Percentiles rank a stretch among this genome's conserved stretches.
phyloP scores from a whole-genome alignment of 2,888 invertebrate genomes.

The Noctua janthe region DNA sequence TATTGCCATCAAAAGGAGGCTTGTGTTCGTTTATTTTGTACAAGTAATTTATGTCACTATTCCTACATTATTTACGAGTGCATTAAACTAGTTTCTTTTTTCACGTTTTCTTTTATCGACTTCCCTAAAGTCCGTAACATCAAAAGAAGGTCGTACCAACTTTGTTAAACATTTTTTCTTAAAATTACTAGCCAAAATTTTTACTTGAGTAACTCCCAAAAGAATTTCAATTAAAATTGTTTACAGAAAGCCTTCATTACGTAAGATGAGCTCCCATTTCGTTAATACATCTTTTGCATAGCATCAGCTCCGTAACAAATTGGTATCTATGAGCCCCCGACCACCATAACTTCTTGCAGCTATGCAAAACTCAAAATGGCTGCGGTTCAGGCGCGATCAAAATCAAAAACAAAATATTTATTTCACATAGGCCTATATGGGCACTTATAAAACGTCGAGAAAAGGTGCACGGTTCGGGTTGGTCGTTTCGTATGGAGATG shows the following conservation, averaged over 20 bases:
- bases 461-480: too few species aligned
- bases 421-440: too few species aligned
- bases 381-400: too few species aligned
- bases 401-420: too few species aligned
- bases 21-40: too few species aligned
- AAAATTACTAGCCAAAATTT: constrained; percentile 49
- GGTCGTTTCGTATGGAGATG: too few species aligned
- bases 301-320: too few species aligned
- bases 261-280: constrained; percentile 26
- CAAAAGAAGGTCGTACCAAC: constrained; percentile 3
- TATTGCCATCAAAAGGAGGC: too few species aligned
- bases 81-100: background rate
- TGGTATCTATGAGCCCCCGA: too few species aligned
- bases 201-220: constrained; percentile 68
- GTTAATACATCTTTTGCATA: constrained; percentile 29
- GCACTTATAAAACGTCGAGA: too few species aligned
- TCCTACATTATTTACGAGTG: background rate
- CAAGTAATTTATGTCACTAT: background rate
- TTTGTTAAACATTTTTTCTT: constrained; percentile 35
- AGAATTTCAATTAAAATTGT: constrained; percentile 76
- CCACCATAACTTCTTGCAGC: too few species aligned
- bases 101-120: constrained; percentile 1
- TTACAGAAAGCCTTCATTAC: constrained; percentile 62
- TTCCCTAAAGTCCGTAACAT: background rate
- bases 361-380: too few species aligned